Evolutionary conservation across 2,888 invertebrate species (phyloP), one percentile per base, ranked within the genome.

Genomic region (Pimpla rufipes): DNA sequence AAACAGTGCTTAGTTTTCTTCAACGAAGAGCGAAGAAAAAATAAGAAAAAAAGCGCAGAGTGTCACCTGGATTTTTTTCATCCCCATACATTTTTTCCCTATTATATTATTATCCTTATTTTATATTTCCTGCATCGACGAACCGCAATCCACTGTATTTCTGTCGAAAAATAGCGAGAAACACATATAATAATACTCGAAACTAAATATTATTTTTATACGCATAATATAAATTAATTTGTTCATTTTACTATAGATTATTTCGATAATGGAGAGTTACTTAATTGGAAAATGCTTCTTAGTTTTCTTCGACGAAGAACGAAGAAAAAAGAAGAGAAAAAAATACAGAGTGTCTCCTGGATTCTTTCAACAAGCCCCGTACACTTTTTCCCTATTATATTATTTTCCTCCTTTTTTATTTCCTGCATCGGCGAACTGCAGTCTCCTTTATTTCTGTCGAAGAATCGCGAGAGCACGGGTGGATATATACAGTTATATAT

Each of bases 371-470:
- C 11, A 40, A 62, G 40, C 2, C 18, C 16, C 13, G 16, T 18
- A 23, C 21, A 21, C 37, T 45, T 23, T 21, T 13, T n/a, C 40
- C 13, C 23, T 23, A 23, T 64, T 64, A 13, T 64, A 21, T 62
- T 64, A 23, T 45, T 42, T 35, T 35, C 7, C 42, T 64, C 42
- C 21, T 16, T 40, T 62, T 40, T 62, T 50, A 2, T 68, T 37
- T 37, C 11, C 18, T 10, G 68, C 52, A 47, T 35, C 68, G 18
- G 18, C 37, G n/a, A 23, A 52, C 52, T 29, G 52, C 11, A 13
- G 50, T 29, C 35, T 13, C 52, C 52, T 68, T 73, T 73, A 73
- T 73, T 73, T 35, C 59, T 62, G 73, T 37, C 68, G 68, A 52
- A 37, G 50, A 68, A 16, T 35, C 35, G 16, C 35, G 47, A 47